Evolutionary conservation across 2,113 vertebrate genomes (phyloP).

Genomic region (Ciconia stormi): DNA sequence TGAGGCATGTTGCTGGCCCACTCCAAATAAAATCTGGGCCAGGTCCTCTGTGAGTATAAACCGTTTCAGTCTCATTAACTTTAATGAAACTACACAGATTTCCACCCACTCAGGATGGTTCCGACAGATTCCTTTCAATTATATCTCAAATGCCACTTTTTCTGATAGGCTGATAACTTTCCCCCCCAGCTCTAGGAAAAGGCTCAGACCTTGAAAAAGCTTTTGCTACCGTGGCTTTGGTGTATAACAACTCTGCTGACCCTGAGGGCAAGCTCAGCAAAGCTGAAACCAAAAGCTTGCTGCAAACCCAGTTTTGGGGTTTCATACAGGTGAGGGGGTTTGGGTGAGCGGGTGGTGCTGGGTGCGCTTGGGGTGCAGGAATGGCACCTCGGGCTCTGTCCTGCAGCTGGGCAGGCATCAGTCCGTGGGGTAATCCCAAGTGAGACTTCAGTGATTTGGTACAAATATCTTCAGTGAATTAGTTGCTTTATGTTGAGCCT

Average conservation of each 20-base stretch:
- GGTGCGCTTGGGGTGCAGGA: background rate
- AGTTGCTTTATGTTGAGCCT: background rate
- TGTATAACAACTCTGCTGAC: conserved; percentile 73
- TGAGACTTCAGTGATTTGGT: background rate
- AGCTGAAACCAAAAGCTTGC: conserved; percentile 67
- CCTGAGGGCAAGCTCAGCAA: conserved; percentile 73
- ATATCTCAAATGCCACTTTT: background rate
- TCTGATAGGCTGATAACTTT: background rate
- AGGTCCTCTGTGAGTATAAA: conserved; percentile 22
- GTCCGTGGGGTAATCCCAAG: background rate
- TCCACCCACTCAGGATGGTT: background rate
- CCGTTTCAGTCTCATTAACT: conserved; percentile 35
- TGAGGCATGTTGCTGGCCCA: background rate
- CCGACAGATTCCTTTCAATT: conserved; percentile 7
- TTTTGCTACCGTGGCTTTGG: conserved; percentile 67
- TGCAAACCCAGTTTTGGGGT: conserved; percentile 72
- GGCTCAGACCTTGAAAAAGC: conserved; percentile 79
- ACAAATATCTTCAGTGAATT: background rate
- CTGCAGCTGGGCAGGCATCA: background rate
- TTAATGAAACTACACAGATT: conserved; percentile 15
- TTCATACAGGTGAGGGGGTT: conserved; percentile 75
- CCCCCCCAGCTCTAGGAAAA: conserved; percentile 68
- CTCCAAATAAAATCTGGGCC: conserved; percentile 27
- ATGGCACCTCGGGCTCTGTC: background rate
- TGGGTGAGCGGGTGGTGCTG: background rate